Evolutionary conservation across 1,140 invertebrate species (phyloP), one percentile per base, ranked within the genome.

Genomic region (Apis cerana): DNA sequence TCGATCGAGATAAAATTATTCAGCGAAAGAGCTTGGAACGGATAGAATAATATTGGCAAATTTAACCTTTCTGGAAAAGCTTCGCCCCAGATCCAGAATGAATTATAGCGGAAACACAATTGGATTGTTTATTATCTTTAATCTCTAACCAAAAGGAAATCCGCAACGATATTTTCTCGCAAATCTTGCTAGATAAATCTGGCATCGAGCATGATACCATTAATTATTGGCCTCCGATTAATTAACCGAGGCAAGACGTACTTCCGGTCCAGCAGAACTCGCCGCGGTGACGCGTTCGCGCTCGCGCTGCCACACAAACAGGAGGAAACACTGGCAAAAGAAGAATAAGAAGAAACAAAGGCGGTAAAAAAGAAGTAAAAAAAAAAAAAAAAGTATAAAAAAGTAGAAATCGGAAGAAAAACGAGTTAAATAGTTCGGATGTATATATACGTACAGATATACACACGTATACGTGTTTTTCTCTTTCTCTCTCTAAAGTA

Each of bases 381-480:
- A 5, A 27, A 72, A 33, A 56, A 13, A 48, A 33, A 13, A 48
- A 33, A n/a, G 11, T 15, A 21, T n/a, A 27, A 52, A 54, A 27
- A 23, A 21, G 21, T 23, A 48, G 52, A 59, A 59, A 21, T 43
- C 5, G 33, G 4, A 81, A 65, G 33, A 56, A 54, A n/a, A 65
- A 54, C 54, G 19, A 79, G 71, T 86, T 82, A 83, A 83, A 48
- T 84, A 23, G 82, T 75, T 61, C 50, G 67, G n/a, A 58, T 64
- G 50, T 84, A 50, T 76, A 61, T 21, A 27, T 13, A 15, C 13
- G 9, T 52, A 71, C 23, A 52, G 23, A 62, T 1, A 62, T 62
- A 23, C 12, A 13, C n/a, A n/a, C 13, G 13, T 23, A 62, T 21
- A 54, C 12, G 1, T 54, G 11, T 61, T 61, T 61, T 10, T 21